Percentiles rank a stretch among this genome's conserved stretches.
phyloP scores from a whole-genome alignment of 2,888 invertebrate genomes.

The Diploptera punctata region DNA sequence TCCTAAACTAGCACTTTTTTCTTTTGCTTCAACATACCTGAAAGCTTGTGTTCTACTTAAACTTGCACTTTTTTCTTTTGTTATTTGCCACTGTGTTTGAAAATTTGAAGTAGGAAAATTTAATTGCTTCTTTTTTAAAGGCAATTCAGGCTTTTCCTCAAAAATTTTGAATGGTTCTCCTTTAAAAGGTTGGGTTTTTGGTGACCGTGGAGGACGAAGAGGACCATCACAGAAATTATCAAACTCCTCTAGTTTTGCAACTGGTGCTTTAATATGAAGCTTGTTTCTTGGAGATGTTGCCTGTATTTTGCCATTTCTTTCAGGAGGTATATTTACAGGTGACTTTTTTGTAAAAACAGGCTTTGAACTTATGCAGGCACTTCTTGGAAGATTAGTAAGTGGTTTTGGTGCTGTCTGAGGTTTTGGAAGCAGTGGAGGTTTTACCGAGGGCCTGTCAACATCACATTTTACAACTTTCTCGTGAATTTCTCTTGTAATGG shows the following conservation, averaged over 20 bases:
- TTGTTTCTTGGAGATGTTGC: neutral
- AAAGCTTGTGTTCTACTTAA: conserved; percentile 26
- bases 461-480: neutral
- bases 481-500: too few species aligned
- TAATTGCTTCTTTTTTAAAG: conserved; percentile 14
- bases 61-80: conserved; percentile 32
- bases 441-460: neutral
- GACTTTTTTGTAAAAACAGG: neutral
- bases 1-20: conserved; percentile 24
- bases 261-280: conserved; percentile 34
- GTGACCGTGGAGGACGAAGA: conserved; percentile 40
- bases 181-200: conserved; percentile 35
- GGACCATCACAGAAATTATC: conserved; percentile 33
- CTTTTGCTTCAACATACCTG: conserved; percentile 5
- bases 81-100: neutral
- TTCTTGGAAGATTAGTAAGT: neutral
- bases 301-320: neutral
- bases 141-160: conserved; percentile 13
- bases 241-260: conserved; percentile 40
- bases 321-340: neutral
- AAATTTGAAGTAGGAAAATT: neutral
- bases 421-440: conserved; percentile 39
- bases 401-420: conserved; percentile 29
- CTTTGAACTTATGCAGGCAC: neutral
- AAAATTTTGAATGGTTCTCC: conserved; percentile 22